Evolutionary conservation across 2,888 invertebrate species (phyloP).

Genomic region (Apodemia mormo): DNA sequence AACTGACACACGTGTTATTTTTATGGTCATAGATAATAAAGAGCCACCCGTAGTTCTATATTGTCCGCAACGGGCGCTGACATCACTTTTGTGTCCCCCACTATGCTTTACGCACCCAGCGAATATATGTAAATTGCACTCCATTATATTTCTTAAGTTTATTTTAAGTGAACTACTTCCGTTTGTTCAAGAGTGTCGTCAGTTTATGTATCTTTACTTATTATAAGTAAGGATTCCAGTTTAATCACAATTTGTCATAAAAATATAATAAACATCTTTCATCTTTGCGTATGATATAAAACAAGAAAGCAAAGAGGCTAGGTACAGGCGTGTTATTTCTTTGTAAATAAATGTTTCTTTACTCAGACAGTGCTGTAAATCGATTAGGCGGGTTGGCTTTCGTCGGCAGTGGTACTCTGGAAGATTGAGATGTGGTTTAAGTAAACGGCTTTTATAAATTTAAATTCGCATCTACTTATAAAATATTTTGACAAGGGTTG

Average conservation of each 20-base stretch:
- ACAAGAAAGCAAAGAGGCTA: constrained; percentile 28
- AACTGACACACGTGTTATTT: too few species aligned
- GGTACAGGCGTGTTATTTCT: constrained; percentile 50
- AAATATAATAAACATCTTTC: neutral
- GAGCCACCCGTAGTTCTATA: too few species aligned
- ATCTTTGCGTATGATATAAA: constrained; percentile 4
- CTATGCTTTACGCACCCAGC: too few species aligned
- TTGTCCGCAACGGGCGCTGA: too few species aligned
- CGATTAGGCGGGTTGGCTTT: constrained; percentile 69
- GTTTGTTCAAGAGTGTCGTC: too few species aligned
- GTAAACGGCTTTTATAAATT: constrained; percentile 32
- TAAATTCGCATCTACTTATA: neutral
- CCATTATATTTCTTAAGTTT: too few species aligned
- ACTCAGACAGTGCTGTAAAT: constrained; percentile 56
- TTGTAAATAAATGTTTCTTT: constrained; percentile 57
- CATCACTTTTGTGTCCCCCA: too few species aligned
- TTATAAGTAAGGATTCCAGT: too few species aligned
- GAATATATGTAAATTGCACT: too few species aligned
- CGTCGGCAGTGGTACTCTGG: constrained; percentile 54
- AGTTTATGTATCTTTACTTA: too few species aligned
- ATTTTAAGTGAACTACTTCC: too few species aligned
- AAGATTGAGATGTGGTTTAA: constrained; percentile 50
- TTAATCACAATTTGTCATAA: neutral
- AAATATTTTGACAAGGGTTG: neutral
- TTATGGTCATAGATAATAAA: too few species aligned